Base-by-base conservation (phyloP, 2,797 vertebrate species). In the Pipistrellus kuhlii region DNA sequence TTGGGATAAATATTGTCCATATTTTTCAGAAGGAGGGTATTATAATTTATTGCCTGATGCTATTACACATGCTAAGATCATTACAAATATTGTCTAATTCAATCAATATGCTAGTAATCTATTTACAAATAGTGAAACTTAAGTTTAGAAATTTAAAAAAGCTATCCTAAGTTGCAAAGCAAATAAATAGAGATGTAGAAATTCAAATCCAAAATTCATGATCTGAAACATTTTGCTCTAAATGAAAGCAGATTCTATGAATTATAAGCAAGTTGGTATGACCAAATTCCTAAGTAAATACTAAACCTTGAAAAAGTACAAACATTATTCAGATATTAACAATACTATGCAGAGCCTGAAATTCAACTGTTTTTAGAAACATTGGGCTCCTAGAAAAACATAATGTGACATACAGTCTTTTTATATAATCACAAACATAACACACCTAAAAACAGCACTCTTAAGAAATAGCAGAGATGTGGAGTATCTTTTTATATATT, bases 231-330 rank as follows among this genome's bases (percentile, higher is more conserved):
- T 66, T 85, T 55, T 84, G 64, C 46, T 78, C 23, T 72, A 88
- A 46, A 73, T 85, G 30, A 88, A 88, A 25, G 10, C n/a, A 88
- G 71, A 71, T 12, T 71, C 44, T 57, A 44, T 78, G 8, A 88
- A 38, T 72, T 78, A 57, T 15, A 88, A 62, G 44, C 30, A 83
- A 66, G 81, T 90, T 53, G 81, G 75, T 57, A 35, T 85, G 53
- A 53, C 3, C 66, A 59, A 75, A 85, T 59, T 68, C 66, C 81
- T 81, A 35, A 27, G 73, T 85, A 78, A 85, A 92, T 92, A 73
- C 80, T 73, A 68, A 35, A 83, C 25, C 66, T 57, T 94, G 73
- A 80, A 85, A 92, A 88, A 72, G 64, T 25, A 55, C 87, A 88
- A 25, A 59, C 14, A 53, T 30, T 88, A 87, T 69, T 76, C 8